phyloP scores from a whole-genome alignment of 2,888 invertebrate species.

The Chesias legatella region DNA sequence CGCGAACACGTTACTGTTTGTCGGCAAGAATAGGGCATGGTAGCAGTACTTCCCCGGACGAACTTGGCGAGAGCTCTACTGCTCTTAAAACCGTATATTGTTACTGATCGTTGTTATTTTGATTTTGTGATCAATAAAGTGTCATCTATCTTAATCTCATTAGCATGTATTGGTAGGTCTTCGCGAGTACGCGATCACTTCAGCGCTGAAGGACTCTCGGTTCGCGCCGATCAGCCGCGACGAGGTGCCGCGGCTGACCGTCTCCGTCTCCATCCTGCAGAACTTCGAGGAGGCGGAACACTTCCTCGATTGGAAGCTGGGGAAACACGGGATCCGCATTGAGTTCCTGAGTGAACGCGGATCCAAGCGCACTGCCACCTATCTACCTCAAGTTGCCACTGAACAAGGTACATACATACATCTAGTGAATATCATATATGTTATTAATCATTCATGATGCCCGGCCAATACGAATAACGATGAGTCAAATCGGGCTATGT shows the following conservation, averaged over 20 bases:
- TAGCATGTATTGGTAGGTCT: conserved; percentile 85
- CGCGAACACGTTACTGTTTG: too few species aligned
- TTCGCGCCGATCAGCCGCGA: conserved; percentile 97
- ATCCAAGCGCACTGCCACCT: conserved; percentile 97
- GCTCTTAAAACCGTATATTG: too few species aligned
- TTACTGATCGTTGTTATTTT: too few species aligned
- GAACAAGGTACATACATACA: conserved; percentile 99
- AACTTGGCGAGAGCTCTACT: too few species aligned
- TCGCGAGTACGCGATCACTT: conserved; percentile 97
- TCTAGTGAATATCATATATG: too few species aligned
- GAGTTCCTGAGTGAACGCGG: conserved; percentile 97
- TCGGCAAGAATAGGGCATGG: too few species aligned
- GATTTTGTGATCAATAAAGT: too few species aligned
- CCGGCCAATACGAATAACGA: too few species aligned
- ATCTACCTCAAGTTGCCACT: conserved; percentile 97
- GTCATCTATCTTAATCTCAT: too few species aligned
- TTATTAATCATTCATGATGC: too few species aligned
- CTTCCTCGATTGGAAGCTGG: conserved; percentile 98
- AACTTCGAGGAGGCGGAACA: conserved; percentile 97
- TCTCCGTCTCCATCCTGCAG: conserved; percentile 97
- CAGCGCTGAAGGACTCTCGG: conserved; percentile 98
- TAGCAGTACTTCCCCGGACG: too few species aligned
- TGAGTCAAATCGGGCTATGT: too few species aligned
- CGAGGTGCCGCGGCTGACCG: conserved; percentile 94
- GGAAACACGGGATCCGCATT: conserved; percentile 98